A percentile compares a stretch with the other conserved stretches of the same genome.
phyloP scores from a whole-genome alignment of 2,888 invertebrate species.

The Lagria hirta region DNA sequence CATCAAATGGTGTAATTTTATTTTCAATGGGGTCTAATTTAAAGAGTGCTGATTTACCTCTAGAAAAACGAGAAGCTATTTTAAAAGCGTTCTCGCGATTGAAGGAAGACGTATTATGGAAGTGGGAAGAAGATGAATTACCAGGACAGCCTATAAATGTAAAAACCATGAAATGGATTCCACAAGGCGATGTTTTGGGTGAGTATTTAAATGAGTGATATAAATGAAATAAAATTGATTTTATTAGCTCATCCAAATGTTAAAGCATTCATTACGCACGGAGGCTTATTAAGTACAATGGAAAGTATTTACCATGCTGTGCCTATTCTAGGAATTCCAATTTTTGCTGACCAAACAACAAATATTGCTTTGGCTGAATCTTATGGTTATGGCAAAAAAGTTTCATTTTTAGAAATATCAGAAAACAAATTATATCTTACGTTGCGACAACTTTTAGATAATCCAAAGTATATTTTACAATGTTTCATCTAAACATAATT shows the following conservation, averaged over 20 bases:
- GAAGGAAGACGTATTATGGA: conserved; percentile 57
- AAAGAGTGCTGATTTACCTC: conserved; percentile 52
- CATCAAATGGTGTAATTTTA: conserved; percentile 58
- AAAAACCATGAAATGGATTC: conserved; percentile 48
- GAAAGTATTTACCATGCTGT: conserved; percentile 57
- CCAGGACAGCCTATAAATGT: conserved; percentile 51
- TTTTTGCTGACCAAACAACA: conserved; percentile 55
- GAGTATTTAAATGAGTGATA: conserved; percentile 2
- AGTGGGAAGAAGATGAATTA: conserved; percentile 56
- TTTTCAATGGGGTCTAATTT: conserved; percentile 64
- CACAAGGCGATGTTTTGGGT: conserved; percentile 28
- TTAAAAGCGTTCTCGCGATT: conserved; percentile 60
- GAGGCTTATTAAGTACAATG: conserved; percentile 60
- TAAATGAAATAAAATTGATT: background rate
- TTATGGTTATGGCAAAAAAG: conserved; percentile 23
- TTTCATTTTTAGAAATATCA: conserved; percentile 14
- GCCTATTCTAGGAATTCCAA: conserved; percentile 57
- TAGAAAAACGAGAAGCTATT: conserved; percentile 56
- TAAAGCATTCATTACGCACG: conserved; percentile 60
- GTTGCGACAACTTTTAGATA: conserved; percentile 15
- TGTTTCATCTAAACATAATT: too few relatives aligned
- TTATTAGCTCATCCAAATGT: conserved; percentile 56
- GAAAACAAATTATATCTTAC: conserved; percentile 13
- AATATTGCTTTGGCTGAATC: conserved; percentile 52
- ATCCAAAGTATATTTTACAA: conserved; percentile 21